Evolutionary conservation across 2,888 invertebrate species (phyloP).

Genomic region (Palloptera scutellata): DNA sequence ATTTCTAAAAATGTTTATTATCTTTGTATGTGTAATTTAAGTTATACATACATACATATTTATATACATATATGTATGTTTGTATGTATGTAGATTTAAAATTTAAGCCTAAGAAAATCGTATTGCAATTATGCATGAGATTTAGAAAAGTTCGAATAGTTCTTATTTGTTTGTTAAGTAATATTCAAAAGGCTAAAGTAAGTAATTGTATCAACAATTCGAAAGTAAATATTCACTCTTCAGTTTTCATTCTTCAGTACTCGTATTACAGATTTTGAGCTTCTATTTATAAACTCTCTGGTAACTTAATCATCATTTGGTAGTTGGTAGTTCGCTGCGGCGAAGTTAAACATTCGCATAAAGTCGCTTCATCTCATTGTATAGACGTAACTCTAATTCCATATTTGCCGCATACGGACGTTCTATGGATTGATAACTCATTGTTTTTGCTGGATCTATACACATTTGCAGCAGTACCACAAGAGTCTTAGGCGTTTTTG

Average conservation of each 20-base stretch:
- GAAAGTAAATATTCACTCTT: background rate
- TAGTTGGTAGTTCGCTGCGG: background rate
- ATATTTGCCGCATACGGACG: conserved; percentile 54
- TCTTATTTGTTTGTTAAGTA: background rate
- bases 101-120: too few relatives aligned
- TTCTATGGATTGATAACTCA: conserved; percentile 47
- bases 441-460: conserved; percentile 51
- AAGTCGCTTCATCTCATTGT: conserved; percentile 59
- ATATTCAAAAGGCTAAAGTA: background rate
- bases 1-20: too few relatives aligned
- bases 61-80: too few relatives aligned
- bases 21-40: too few relatives aligned
- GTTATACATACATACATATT: too few relatives aligned
- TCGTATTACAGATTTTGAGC: too few relatives aligned
- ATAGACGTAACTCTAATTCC: conserved; percentile 55
- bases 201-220: background rate
- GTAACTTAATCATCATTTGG: background rate
- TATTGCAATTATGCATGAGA: too few relatives aligned
- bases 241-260: too few relatives aligned
- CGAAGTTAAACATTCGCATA: conserved; percentile 44
- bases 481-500: conserved; percentile 51
- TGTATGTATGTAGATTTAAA: too few relatives aligned
- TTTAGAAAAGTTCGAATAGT: too few relatives aligned
- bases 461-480: conserved; percentile 55
- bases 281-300: background rate